Conservation (phyloP, 2,113 vertebrate genomes). For the Pterocles burchelli region DNA sequence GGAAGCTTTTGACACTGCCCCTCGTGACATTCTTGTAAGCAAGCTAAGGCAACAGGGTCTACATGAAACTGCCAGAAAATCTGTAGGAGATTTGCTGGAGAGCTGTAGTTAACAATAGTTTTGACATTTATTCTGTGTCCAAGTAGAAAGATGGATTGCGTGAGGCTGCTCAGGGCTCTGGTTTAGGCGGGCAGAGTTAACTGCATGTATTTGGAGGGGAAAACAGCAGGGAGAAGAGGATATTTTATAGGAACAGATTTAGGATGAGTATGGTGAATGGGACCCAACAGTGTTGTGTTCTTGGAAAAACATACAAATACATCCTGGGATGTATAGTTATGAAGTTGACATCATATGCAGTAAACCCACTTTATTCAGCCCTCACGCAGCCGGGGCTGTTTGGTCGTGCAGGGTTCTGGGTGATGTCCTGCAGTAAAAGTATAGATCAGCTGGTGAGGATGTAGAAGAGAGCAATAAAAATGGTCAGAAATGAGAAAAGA, state of each 20-base stretch:
- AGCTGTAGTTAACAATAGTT: background rate
- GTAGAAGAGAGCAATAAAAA: background rate
- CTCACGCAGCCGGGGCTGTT: background rate
- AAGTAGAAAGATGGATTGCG: background rate
- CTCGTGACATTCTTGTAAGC: background rate
- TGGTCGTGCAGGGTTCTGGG: background rate
- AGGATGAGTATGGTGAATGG: background rate
- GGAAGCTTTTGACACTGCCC: background rate
- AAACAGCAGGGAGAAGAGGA: background rate
- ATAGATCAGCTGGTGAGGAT: background rate
- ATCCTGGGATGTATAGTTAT: background rate
- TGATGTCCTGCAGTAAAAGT: background rate
- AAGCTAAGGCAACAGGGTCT: background rate
- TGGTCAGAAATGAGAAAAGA: background rate
- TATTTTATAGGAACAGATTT: background rate
- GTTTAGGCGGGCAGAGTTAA: background rate
- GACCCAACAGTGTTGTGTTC: background rate
- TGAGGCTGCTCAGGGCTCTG: background rate
- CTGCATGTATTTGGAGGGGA: background rate
- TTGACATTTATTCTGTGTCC: background rate
- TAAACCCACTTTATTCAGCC: background rate
- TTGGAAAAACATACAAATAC: background rate
- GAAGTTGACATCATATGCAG: background rate
- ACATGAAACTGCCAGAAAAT: background rate
- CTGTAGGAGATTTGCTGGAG: background rate